Base-by-base conservation (phyloP, 2,797 vertebrate species). In the Gallinago nigripennis region DNA sequence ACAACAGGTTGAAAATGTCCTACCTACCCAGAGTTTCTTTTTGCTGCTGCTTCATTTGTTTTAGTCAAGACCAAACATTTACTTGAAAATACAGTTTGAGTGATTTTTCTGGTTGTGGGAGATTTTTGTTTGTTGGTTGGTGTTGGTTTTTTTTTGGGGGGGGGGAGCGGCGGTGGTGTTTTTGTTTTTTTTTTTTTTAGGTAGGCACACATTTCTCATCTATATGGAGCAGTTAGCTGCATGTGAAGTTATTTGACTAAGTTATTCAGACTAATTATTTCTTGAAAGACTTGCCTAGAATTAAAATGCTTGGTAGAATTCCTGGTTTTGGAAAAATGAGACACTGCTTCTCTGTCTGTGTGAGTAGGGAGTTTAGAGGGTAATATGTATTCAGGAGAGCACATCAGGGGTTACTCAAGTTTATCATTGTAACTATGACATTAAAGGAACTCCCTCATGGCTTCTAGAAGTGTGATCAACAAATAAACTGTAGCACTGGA, bases 391-490 rank as follows among this genome's bases (percentile, higher is more conserved):
- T 91, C 53, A 92, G 79, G 50, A 41, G 65, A 88, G 31, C 31
- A 66, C 41, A 46, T 43, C 33, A 37, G n/a, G 65, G 70, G 41
- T 86, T 95, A 81, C 25, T 60, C 54, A 37, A 78, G 46, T 81
- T 90, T 90, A 63, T 81, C 1, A 39, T 48, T 66, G 35, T 37
- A 48, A 64, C 56, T 41, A 9, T 89, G 91, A 87, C 64, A 92
- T 89, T 89, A 84, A 89, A 85, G 71, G 54, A 89, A 73, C 60
- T 94, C 69, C 45, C 61, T 92, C 9, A 1, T 91, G 79, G 51
- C 60, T 84, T 65, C 57, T 51, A 30, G 39, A 88, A 86, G 85
- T 69, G 86, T 56, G 73, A 91, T 90, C 86, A 92, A 92, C 88
- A 95, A 94, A 90, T 75, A 86, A 79, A 92, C 17, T 77, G 70